Conservation (phyloP, 2,113 vertebrate species). For the Excalfactoria chinensis region DNA sequence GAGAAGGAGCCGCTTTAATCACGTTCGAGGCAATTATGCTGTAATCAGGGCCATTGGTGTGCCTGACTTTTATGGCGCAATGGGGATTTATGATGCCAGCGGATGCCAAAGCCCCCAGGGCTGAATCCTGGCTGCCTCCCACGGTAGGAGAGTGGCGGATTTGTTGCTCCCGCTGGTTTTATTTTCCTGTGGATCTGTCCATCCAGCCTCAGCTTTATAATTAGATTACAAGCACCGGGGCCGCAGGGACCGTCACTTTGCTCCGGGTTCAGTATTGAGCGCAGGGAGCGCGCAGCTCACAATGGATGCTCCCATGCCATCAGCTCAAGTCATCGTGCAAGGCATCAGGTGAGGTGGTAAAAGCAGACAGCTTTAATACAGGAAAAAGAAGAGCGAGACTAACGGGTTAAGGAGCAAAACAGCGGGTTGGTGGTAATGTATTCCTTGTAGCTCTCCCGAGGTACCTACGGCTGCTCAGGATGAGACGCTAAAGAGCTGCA, state of each 20-base stretch:
- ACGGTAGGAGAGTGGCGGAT: neutral
- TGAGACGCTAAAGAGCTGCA: neutral
- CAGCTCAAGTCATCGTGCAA: neutral
- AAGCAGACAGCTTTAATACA: neutral
- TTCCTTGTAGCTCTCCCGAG: neutral
- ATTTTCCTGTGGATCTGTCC: neutral
- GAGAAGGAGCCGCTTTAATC: neutral
- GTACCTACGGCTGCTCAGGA: neutral
- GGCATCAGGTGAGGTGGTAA: neutral
- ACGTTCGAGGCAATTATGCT: neutral
- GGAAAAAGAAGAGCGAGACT: neutral
- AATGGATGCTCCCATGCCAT: neutral
- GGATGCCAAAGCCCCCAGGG: neutral
- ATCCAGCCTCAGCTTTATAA: neutral
- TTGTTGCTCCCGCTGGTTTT: neutral
- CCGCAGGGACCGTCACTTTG: neutral
- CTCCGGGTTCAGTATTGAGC: neutral
- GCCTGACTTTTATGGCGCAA: neutral
- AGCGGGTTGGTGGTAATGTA: accelerated
- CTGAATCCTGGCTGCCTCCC: neutral
- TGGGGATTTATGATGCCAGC: neutral
- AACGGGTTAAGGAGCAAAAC: neutral
- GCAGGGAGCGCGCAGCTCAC: accelerated
- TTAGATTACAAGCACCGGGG: neutral
- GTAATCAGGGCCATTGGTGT: neutral